Conservation (phyloP, 1,140 invertebrate genomes). For the Rhagoletis zephyria region DNA sequence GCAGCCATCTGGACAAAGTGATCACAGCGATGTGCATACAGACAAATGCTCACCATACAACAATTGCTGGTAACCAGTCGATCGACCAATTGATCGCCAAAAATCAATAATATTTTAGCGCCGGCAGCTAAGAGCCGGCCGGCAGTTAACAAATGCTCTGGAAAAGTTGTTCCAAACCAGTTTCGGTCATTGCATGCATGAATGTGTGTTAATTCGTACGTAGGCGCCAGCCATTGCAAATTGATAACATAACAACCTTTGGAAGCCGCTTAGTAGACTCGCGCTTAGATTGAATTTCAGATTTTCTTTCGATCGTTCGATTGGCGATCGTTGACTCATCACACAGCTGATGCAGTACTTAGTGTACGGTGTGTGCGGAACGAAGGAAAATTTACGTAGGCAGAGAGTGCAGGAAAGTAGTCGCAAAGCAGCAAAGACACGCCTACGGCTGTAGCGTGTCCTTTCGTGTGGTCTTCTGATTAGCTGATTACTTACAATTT, state of each 20-base stretch:
- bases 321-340: conserved; percentile 26
- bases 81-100: conserved; percentile 5
- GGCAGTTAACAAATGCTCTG: background rate
- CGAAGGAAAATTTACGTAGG: background rate
- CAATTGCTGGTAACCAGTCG: background rate
- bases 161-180: conserved; percentile 33
- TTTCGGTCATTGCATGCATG: background rate
- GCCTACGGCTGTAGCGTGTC: conserved; percentile 1
- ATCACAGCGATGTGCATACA: no score
- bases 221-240: conserved; percentile 35
- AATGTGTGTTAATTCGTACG: background rate
- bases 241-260: conserved; percentile 40
- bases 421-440: background rate
- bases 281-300: background rate
- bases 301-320: conserved; percentile 3
- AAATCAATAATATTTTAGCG: conserved; percentile 50
- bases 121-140: background rate
- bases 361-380: background rate
- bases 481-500: background rate
- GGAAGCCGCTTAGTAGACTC: background rate
- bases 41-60: background rate
- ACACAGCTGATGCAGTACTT: background rate
- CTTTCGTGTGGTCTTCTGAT: conserved; percentile 33
- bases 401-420: background rate
- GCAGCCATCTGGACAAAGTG: background rate